Conservation (phyloP, 2,888 invertebrate genomes). For the Lacanobia oleracea region DNA sequence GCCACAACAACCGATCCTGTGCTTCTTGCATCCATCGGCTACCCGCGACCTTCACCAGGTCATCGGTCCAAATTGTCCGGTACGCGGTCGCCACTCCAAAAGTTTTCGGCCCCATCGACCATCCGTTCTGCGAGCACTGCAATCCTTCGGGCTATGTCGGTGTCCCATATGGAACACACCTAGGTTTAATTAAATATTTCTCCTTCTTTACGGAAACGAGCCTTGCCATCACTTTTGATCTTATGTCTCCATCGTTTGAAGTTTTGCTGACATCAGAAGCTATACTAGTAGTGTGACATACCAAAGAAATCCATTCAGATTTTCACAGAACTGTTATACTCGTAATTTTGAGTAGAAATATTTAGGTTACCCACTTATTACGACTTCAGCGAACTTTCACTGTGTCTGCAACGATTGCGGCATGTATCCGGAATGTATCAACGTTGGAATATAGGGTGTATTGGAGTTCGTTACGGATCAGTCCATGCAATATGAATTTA, state of each 20-base stretch:
- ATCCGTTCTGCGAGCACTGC: no score
- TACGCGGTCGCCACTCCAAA: no score
- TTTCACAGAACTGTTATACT: slow-evolving; percentile 27
- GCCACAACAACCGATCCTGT: no score
- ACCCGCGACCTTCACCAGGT: no score
- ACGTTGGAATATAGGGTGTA: slow-evolving; percentile 18
- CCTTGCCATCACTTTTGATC: not conserved
- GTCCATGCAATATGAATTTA: slow-evolving; percentile 13
- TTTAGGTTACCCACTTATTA: slow-evolving; percentile 32
- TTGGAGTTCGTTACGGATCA: slow-evolving; percentile 1
- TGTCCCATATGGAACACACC: no score
- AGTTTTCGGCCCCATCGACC: no score
- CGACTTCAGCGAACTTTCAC: slow-evolving; percentile 49
- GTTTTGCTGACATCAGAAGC: slow-evolving; percentile 2
- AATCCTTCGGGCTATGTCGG: no score
- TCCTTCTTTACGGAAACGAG: no score
- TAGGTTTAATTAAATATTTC: not conserved
- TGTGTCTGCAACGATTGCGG: slow-evolving; percentile 17
- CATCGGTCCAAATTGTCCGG: no score
- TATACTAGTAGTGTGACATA: slow-evolving; percentile 7
- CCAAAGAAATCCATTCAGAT: slow-evolving; percentile 20
- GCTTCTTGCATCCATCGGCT: no score
- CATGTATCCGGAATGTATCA: slow-evolving; percentile 22
- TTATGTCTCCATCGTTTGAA: not conserved
- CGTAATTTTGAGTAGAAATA: slow-evolving; percentile 14